Conservation (phyloP, 2,113 vertebrate genomes). For the Salvelinus alpinus region DNA sequence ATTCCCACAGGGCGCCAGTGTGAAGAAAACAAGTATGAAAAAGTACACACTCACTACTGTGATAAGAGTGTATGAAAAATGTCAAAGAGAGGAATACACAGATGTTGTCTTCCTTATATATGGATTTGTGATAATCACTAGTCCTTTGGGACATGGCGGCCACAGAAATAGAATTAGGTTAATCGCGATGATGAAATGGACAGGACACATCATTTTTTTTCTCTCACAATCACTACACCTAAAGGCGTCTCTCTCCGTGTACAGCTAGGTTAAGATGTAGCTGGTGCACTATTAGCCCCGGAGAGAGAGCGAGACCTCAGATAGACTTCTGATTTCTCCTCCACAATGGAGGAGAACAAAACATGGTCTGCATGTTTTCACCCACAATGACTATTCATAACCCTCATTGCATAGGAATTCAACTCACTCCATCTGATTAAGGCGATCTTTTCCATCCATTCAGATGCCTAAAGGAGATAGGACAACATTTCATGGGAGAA, state of each 20-base stretch:
- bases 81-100: not conserved
- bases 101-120: not conserved
- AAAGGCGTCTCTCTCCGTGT: too few species aligned
- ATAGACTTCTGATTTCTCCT: not conserved
- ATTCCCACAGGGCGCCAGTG: too few species aligned
- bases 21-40: too few species aligned
- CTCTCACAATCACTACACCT: not conserved
- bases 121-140: not conserved
- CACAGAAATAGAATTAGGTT: not conserved
- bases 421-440: not conserved
- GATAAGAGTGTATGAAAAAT: too few species aligned
- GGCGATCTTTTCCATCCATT: not conserved
- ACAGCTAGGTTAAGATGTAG: not conserved
- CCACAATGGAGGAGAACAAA: too few species aligned
- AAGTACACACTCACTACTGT: too few species aligned
- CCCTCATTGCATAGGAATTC: conserved; percentile 4
- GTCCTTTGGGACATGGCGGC: not conserved
- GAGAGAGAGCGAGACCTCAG: too few species aligned
- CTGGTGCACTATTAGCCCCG: too few species aligned
- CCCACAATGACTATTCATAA: conserved; percentile 9
- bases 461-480: not conserved
- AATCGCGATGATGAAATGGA: not conserved
- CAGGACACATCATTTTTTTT: not conserved
- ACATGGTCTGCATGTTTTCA: not conserved
- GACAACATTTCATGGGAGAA: not conserved